Base-by-base conservation (phyloP, 2,113 vertebrate genomes). In the Melanerpes aurifrons region DNA sequence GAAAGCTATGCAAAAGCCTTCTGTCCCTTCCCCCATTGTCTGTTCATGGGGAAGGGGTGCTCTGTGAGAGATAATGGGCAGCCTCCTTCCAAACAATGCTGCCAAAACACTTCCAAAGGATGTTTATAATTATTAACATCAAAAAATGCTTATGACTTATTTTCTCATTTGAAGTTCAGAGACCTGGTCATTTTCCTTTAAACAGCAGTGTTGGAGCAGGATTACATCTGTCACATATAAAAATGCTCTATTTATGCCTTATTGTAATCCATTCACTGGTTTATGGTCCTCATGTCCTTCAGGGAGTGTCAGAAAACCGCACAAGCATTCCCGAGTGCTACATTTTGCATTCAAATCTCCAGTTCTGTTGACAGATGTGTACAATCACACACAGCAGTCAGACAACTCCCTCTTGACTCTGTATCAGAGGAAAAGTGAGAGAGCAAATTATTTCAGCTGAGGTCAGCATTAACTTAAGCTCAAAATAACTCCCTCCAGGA, bases 341-440 rank as follows among this genome's bases (percentile, higher is more conserved):
- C 70, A 79, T 94, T 94, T 90, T 91, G 91, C 88, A 90, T 93
- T 94, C 8, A 1, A 76, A 91, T 89, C 87, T 94, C 63, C 3
- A 20, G 32, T 90, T 95, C 85, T 93, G 79, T 91, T 94, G 96
- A 95, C 94, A 96, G 94, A 96, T 95, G 92, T 82, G 84, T 94
- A 96, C 91, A 92, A 84, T 96, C 93, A 83, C 77, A 87, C 7
- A 2, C 82, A 87, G 87, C 91, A 95, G 94, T 88, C 83, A 93
- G 89, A 94, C 73, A 95, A 68, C 61, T 96, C 95, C 84, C 96
- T 78, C 82, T 94, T 95, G 91, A 93, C 81, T 94, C 67, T 54
- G 48, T 59, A 89, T 92, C 16, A 8, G 88, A 96, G 54, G 88
- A 96, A 58, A 86, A 91, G 75, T 0, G 21, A 89, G 76, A 92